A percentile compares a stretch with the other conserved stretches of the same genome.
Conservation (phyloP, 2,797 vertebrate genomes). For the Echiichthys vipera region DNA sequence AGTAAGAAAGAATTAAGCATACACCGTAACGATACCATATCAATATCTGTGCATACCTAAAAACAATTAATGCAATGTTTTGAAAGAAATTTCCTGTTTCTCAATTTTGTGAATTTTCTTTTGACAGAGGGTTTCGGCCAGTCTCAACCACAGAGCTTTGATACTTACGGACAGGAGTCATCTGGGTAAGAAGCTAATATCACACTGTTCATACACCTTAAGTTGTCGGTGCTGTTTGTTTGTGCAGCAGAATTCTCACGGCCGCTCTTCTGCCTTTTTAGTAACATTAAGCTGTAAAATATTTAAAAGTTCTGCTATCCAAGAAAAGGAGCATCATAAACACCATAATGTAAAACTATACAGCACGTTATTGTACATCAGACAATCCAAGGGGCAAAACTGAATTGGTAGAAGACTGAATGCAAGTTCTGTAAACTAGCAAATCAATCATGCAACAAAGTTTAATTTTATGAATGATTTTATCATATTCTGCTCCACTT, state of each 20-base stretch:
- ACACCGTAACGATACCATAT: too few species aligned
- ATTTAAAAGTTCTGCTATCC: neutral
- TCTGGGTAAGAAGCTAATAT: conserved; percentile 72
- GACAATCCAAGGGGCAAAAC: neutral
- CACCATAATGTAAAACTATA: neutral
- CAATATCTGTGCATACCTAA: too few species aligned
- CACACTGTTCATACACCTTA: neutral
- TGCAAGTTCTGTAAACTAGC: too few species aligned
- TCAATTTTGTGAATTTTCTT: neutral
- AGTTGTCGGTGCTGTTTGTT: neutral
- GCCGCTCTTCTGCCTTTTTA: neutral
- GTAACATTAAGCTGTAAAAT: neutral
- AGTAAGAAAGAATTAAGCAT: too few species aligned
- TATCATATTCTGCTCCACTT: neutral
- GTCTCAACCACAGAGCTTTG: conserved; percentile 71
- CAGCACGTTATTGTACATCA: neutral
- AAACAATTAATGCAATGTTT: neutral
- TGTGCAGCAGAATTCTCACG: neutral
- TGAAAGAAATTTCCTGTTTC: neutral
- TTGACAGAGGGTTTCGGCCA: conserved; percentile 73
- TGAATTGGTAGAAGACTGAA: neutral
- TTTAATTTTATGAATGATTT: neutral
- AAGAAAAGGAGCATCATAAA: neutral
- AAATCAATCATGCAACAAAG: neutral
- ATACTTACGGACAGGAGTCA: conserved; percentile 74